Evolutionary conservation across 1,140 invertebrate species (phyloP).

Genomic region (Apocrypta bakeri): DNA sequence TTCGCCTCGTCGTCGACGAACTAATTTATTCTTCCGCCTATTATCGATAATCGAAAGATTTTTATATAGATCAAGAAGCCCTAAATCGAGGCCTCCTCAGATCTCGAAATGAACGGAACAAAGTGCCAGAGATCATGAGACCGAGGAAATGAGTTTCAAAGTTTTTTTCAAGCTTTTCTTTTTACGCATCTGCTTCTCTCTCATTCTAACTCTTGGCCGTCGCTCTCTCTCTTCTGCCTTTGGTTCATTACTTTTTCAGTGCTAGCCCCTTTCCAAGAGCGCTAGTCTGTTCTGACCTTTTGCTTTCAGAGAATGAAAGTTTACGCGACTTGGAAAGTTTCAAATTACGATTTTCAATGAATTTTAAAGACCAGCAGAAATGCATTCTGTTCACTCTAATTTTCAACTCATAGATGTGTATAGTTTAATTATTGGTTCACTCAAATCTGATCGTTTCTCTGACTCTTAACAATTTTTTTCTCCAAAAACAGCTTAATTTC

Average conservation of each 20-base stretch:
- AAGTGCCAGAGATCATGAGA: constrained; percentile 38
- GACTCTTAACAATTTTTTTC: neutral
- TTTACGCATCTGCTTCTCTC: constrained; percentile 21
- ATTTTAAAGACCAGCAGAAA: neutral
- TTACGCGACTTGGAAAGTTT: constrained; percentile 1
- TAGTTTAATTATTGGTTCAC: neutral
- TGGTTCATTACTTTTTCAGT: constrained; percentile 45
- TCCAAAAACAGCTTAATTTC: neutral
- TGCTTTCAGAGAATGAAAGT: neutral
- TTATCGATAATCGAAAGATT: constrained; percentile 46
- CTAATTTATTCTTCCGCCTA: constrained; percentile 46
- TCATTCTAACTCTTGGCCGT: neutral
- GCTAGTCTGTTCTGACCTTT: neutral
- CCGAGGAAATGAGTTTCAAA: constrained; percentile 46
- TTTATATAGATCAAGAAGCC: neutral
- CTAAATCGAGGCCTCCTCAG: neutral
- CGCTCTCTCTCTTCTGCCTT: constrained; percentile 10
- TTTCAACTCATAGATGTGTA: neutral
- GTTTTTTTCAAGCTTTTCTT: constrained; percentile 28
- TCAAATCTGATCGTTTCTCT: neutral
- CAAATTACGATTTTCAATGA: neutral
- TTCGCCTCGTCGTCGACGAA: constrained; percentile 24
- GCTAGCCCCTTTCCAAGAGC: neutral
- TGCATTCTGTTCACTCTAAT: neutral
- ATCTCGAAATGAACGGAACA: constrained; percentile 19